Conservation (phyloP, 2,113 vertebrate genomes). For the Uropsilus gracilis region DNA sequence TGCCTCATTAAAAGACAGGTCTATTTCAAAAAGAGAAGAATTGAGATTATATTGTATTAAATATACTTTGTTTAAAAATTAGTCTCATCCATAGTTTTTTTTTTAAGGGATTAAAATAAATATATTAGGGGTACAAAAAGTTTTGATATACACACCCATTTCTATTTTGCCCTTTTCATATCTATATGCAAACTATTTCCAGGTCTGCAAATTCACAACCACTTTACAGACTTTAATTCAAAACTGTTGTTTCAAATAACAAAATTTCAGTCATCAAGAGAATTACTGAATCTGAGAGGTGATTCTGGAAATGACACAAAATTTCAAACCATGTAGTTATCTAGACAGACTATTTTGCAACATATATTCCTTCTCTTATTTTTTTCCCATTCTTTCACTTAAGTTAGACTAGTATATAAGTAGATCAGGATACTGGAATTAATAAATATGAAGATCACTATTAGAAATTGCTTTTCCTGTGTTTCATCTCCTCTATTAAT, state of each 20-base stretch:
- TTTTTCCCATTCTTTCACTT: background rate
- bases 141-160: background rate
- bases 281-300: background rate
- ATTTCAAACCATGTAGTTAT: conserved; percentile 40
- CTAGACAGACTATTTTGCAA: background rate
- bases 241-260: conserved; percentile 29
- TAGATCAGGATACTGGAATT: background rate
- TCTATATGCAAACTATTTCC: background rate
- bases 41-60: conserved; percentile 41
- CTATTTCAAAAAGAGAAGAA: conserved; percentile 83
- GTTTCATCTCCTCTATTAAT: background rate
- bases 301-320: background rate
- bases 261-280: conserved; percentile 14
- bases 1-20: conserved; percentile 99
- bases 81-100: background rate
- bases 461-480: background rate
- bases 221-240: background rate
- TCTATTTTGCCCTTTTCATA: background rate
- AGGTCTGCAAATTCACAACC: background rate
- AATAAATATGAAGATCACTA: background rate
- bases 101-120: background rate
- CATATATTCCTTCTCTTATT: background rate
- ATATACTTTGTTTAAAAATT: conserved; percentile 8
- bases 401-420: background rate
- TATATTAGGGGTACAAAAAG: background rate